Conservation (phyloP, 2,113 vertebrate genomes). For the Apaloderma vittatum region DNA sequence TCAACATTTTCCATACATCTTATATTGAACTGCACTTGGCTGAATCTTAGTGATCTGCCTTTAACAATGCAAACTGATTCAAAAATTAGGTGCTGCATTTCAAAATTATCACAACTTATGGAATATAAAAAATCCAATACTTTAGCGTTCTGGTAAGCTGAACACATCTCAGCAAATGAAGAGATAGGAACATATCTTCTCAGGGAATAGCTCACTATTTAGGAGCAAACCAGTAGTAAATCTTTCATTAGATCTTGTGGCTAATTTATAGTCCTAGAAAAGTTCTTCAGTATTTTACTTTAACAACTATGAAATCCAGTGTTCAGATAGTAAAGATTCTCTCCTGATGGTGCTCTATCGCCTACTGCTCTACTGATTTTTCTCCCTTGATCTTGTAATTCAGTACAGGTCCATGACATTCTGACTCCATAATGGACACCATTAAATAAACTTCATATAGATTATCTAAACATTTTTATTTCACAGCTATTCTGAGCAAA, state of each 20-base stretch:
- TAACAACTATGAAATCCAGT: neutral
- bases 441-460: neutral
- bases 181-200: neutral
- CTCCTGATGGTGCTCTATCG: slow-evolving; percentile 23
- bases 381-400: slow-evolving; percentile 53
- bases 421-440: neutral
- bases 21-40: neutral
- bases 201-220: neutral
- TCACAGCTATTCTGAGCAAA: neutral
- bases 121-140: neutral
- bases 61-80: neutral
- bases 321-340: neutral
- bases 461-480: neutral
- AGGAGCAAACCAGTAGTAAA: neutral
- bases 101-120: neutral
- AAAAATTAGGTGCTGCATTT: neutral
- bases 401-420: neutral
- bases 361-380: slow-evolving; percentile 9
- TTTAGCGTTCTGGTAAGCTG: neutral
- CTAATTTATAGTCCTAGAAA: neutral
- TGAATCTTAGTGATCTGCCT: neutral
- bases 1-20: neutral
- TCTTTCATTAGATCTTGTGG: neutral
- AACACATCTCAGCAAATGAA: neutral
- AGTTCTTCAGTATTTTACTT: neutral